Base-by-base conservation (phyloP, 2,888 invertebrate genomes). In the Scaptomyza cyrtandrae region DNA sequence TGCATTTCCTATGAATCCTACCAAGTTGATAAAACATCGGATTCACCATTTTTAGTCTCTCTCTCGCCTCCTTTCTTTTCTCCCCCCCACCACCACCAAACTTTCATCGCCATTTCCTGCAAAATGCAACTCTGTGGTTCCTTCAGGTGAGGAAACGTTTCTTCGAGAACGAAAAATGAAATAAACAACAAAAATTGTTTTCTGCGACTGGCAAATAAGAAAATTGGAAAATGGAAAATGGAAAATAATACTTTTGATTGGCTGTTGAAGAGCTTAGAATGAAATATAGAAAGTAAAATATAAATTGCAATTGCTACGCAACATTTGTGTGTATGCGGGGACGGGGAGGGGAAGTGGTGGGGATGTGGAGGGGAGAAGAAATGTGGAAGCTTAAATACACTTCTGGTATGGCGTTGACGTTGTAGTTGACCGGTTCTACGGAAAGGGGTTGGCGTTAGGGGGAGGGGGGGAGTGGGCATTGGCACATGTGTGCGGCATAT, bases 401-500 rank as follows among this genome's bases (percentile, higher is more conserved):
- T 44, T 53, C 33, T 13, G 16, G 16, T 33, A n/a, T n/a, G n/a
- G n/a, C n/a, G n/a, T n/a, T n/a, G n/a, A n/a, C n/a, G n/a, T n/a
- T n/a, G n/a, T n/a, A n/a, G n/a, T n/a, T n/a, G n/a, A n/a, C n/a
- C n/a, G n/a, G n/a, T n/a, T n/a, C n/a, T n/a, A n/a, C n/a, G n/a
- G n/a, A n/a, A 2, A 39, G 46, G 11, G 1, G 19, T 10, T n/a
- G 24, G n/a, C 11, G 11, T 10, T 9, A 31, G 31, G 14, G 43
- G 43, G 43, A 37, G 50, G 24, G 59, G 31, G 27, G 35, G 9
- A 59, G 52, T 35, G n/a, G 41, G 41, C 7, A 14, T 7, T 9
- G 2, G 10, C 49, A 71, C 82, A 82, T 74, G 60, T 80, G 83
- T 74, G 65, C 60, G 41, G 72, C 83, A 82, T 67, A 62, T 80